phyloP scores from a whole-genome alignment of 2,113 vertebrate genomes.

The Atractosteus spatula region DNA sequence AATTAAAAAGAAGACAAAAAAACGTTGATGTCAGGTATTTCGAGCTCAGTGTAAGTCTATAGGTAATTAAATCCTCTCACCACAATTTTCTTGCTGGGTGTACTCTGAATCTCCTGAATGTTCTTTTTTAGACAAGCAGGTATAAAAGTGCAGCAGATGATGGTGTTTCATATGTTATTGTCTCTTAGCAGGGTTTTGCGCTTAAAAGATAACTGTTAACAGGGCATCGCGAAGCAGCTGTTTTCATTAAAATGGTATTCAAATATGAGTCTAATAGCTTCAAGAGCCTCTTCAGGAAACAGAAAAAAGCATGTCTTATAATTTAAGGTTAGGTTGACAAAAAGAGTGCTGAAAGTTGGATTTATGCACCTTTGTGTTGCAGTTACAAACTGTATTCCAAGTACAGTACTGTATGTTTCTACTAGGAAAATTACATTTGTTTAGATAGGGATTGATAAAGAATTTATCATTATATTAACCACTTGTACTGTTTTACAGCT shows the following conservation, averaged over 20 bases:
- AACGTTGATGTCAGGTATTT: too few relatives aligned
- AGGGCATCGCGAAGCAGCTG: background rate
- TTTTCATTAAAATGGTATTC: background rate
- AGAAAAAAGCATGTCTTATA: background rate
- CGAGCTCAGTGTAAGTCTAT: too few relatives aligned
- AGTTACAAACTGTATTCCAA: background rate
- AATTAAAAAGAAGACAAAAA: too few relatives aligned
- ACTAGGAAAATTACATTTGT: background rate
- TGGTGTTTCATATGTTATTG: constrained; percentile 1
- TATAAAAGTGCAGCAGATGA: background rate
- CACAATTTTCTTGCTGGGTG: too few relatives aligned
- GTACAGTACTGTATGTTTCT: background rate
- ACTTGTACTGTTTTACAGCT: background rate
- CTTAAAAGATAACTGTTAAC: background rate
- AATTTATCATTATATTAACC: background rate
- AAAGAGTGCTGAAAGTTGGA: background rate
- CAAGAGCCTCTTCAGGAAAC: background rate
- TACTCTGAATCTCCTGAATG: too few relatives aligned
- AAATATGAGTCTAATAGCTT: constrained; percentile 2
- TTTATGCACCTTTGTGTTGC: background rate
- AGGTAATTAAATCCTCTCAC: too few relatives aligned
- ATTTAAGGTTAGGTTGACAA: background rate
- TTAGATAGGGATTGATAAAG: background rate
- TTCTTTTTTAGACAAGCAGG: background rate
- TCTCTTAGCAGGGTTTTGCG: background rate